Conservation (phyloP, 2,113 vertebrate species). For the Meleagris gallopavo region DNA sequence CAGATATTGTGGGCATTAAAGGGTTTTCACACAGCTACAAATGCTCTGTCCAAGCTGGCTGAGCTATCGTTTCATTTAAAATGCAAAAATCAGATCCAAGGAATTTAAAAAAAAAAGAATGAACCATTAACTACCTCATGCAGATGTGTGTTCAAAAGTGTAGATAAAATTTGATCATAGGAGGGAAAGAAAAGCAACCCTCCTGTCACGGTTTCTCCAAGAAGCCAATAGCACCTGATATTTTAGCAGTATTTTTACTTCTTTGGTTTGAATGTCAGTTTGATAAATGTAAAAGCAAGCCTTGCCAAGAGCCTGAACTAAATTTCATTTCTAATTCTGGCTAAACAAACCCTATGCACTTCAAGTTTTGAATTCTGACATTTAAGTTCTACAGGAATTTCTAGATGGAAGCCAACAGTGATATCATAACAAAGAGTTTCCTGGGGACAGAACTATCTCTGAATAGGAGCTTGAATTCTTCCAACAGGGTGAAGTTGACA, state of each 20-base stretch:
- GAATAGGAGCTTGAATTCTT: slow-evolving; percentile 27
- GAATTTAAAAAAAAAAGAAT: slow-evolving; percentile 14
- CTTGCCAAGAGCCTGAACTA: slow-evolving; percentile 63
- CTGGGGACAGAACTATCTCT: slow-evolving; percentile 59
- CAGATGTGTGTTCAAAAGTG: slow-evolving; percentile 16
- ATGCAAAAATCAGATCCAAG: slow-evolving; percentile 32
- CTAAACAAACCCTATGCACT: slow-evolving; percentile 52
- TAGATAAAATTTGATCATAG: slow-evolving; percentile 38
- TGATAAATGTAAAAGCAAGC: slow-evolving; percentile 68
- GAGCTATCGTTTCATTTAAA: neutral
- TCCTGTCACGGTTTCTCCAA: slow-evolving; percentile 24
- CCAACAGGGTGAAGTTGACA: slow-evolving; percentile 42
- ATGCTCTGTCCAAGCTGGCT: neutral
- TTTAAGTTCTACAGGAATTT: slow-evolving; percentile 65
- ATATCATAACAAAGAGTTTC: slow-evolving; percentile 66
- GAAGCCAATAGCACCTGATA: slow-evolving; percentile 48
- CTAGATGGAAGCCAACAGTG: slow-evolving; percentile 59
- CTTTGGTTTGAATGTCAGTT: slow-evolving; percentile 63
- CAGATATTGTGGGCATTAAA: neutral
- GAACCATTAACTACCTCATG: neutral
- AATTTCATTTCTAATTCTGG: slow-evolving; percentile 69
- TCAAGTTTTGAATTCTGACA: slow-evolving; percentile 65
- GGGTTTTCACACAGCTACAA: slow-evolving; percentile 19
- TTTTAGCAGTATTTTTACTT: slow-evolving; percentile 58
- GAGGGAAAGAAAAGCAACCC: slow-evolving; percentile 29